phyloP scores from a whole-genome alignment of 1,140 invertebrate genomes.

The Bactericera cockerelli region DNA sequence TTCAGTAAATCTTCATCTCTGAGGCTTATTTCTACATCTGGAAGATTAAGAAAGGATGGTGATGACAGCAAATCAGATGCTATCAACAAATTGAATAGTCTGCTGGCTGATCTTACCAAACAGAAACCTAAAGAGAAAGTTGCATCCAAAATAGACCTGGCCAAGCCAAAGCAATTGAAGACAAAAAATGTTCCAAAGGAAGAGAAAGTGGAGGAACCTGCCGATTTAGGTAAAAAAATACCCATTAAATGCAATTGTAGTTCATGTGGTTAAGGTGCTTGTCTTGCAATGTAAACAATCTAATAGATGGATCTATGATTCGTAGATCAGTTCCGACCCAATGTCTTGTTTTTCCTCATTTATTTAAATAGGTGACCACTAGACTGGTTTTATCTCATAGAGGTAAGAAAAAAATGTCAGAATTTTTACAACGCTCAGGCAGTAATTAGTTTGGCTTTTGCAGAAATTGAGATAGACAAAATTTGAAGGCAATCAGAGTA shows the following conservation, averaged over 20 bases:
- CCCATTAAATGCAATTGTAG: neutral
- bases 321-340: neutral
- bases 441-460: too few species aligned
- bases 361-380: neutral
- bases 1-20: neutral
- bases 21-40: neutral
- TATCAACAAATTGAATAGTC: neutral
- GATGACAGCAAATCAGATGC: neutral
- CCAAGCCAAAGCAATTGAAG: conserved; percentile 7
- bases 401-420: too few species aligned
- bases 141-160: neutral
- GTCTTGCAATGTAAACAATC: too few species aligned
- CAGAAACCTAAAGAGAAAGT: neutral
- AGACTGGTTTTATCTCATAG: neutral
- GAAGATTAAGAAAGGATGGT: neutral
- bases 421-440: neutral
- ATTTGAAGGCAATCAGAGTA: too few species aligned
- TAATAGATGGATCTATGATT: too few species aligned
- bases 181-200: neutral
- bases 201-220: neutral
- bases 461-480: too few species aligned
- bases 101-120: neutral
- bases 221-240: neutral
- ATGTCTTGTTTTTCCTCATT: neutral
- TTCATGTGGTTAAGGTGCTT: too few species aligned